Conservation (phyloP, 2,113 vertebrate genomes). For the Melozone crissalis region DNA sequence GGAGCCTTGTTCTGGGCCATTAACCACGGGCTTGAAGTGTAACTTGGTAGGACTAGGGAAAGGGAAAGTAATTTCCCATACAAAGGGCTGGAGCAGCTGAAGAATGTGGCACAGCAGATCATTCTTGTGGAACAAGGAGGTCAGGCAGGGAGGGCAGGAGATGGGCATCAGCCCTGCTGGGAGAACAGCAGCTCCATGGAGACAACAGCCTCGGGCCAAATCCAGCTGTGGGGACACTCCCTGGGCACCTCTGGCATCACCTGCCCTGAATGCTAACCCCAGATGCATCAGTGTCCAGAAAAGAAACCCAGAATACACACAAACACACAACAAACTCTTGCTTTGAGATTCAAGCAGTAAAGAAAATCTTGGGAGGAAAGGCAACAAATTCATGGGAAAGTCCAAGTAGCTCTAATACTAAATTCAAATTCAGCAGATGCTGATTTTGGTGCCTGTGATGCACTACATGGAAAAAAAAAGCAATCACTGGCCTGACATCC, state of each 20-base stretch:
- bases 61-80: background rate
- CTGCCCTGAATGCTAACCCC: background rate
- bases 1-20: background rate
- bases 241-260: background rate
- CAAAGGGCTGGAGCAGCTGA: background rate
- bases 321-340: background rate
- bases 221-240: background rate
- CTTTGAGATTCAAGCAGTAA: background rate
- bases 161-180: background rate
- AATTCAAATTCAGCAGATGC: background rate
- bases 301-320: background rate
- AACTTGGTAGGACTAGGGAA: background rate
- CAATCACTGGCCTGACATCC: background rate
- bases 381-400: background rate
- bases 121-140: constrained; percentile 4
- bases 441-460: background rate
- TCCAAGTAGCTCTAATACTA: background rate
- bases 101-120: constrained; percentile 36
- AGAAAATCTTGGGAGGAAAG: background rate
- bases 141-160: constrained; percentile 15
- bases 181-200: background rate
- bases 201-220: background rate
- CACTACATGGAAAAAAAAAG: background rate
- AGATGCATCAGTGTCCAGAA: background rate
- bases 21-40: background rate